A percentile compares a stretch with the other conserved stretches of the same genome.
Conservation (phyloP, 2,113 vertebrate species). For the Puntigrus tetrazona region DNA sequence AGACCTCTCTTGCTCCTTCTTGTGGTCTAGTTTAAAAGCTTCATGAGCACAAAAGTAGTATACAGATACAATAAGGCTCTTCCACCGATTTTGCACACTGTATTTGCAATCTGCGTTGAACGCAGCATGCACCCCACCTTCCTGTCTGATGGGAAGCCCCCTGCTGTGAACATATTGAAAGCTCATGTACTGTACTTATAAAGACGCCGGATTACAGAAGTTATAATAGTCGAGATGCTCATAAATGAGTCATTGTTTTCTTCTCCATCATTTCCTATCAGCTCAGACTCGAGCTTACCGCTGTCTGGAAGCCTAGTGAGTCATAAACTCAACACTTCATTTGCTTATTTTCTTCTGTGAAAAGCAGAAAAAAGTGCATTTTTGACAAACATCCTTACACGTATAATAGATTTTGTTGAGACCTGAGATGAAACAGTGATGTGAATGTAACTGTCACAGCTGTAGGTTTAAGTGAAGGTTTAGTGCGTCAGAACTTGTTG, state of each 20-base stretch:
- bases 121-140: not conserved
- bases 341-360: not conserved
- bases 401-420: not conserved
- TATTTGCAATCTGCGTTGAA: not conserved
- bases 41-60: not conserved
- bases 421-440: not conserved
- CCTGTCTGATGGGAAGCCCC: constrained; percentile 3
- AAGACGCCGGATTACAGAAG: not conserved
- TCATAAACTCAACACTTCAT: constrained; percentile 18
- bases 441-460: constrained; percentile 7
- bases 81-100: not conserved
- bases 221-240: not conserved
- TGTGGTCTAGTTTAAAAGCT: not conserved
- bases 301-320: constrained; percentile 18
- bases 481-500: not conserved
- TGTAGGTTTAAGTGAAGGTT: constrained; percentile 32
- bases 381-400: not conserved
- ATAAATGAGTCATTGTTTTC: not conserved
- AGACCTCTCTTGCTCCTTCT: not conserved
- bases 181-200: not conserved
- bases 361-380: not conserved
- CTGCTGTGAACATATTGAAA: not conserved
- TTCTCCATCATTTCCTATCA: constrained; percentile 33
- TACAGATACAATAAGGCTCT: not conserved
- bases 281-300: not conserved